Evolutionary conservation across 2,888 invertebrate species (phyloP), one percentile per base, ranked within the genome.

Genomic region (Rhagium mordax): DNA sequence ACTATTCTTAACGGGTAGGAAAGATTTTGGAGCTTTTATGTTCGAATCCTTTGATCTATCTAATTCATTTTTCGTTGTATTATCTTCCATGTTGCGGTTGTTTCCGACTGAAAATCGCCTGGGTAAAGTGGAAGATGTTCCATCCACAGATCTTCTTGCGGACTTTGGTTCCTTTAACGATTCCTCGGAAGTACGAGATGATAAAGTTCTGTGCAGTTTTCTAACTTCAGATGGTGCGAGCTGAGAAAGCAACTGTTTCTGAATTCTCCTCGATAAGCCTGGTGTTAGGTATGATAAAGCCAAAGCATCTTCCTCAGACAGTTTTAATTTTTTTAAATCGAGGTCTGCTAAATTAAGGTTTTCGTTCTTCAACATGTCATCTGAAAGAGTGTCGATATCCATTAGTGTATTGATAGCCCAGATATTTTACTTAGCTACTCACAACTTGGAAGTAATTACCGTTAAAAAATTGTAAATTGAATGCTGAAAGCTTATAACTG

Each of bases 211-310:
- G 72, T 93, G 92, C 79, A 94, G 86, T 81, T 91, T 89, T 81
- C 91, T 89, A 29, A 92, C 92, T 88, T 94, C 93, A 74, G 91
- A 91, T 1, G 93, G 92, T 78, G 93, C 93, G 84, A 94, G 86
- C 85, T 93, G 92, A 79, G 93, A 92, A 71, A 94, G 88, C 81
- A 94, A 88, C 86, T 93, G 93, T 74, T 91, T 92, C 89, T 93
- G 93, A 84, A 93, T 91, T 51, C 93, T 91, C 81, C 92, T 91
- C 78, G 93, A 92, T 81, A 94, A 89, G 78, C 92, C 93, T 33
- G 94, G 94, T 80, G 94, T 93, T 79, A 94, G 90, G 80, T 91
- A 92, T 21, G 92, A 93, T 79, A 93, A 88, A 76, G 93, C 91
- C 84, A 92, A 91, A 83, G 93, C 89, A 89, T 94, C 94, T 84